A percentile compares a stretch with the other conserved stretches of the same genome.
Evolutionary conservation across 2,113 vertebrate genomes (phyloP).

Genomic region (Propithecus coquereli): DNA sequence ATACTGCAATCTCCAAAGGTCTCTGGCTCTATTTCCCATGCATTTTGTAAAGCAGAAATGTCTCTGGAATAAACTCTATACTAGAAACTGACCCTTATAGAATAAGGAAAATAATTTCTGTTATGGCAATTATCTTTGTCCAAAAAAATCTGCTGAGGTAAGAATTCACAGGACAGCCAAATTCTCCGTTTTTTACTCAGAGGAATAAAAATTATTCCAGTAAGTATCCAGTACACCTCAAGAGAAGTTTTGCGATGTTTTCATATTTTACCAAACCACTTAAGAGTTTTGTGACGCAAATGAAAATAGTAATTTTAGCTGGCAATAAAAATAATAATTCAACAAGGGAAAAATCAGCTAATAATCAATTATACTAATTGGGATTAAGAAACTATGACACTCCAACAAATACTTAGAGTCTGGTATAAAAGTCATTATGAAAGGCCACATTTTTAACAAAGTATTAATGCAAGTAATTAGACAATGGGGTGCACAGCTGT

Average conservation of each 20-base stretch:
- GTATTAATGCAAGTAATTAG: background rate
- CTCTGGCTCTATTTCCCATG: background rate
- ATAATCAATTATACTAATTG: conserved; percentile 62
- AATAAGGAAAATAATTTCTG: background rate
- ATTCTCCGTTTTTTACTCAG: conserved; percentile 38
- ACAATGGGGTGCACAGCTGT: background rate
- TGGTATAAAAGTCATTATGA: background rate
- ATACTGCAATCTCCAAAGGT: background rate
- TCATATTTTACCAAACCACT: conserved; percentile 57
- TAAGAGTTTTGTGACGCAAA: conserved; percentile 58
- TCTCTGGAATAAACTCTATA: background rate
- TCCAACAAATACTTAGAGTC: conserved; percentile 34
- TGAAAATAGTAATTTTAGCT: conserved; percentile 52
- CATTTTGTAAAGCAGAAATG: background rate
- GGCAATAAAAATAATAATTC: conserved; percentile 53
- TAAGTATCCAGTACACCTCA: background rate
- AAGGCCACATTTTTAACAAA: background rate
- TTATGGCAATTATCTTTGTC: conserved; percentile 43
- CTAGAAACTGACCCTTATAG: conserved; percentile 31
- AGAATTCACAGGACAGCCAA: conserved; percentile 54
- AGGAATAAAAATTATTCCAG: conserved; percentile 54
- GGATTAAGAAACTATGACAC: conserved; percentile 9
- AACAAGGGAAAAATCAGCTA: conserved; percentile 60
- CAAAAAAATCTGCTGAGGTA: conserved; percentile 15
- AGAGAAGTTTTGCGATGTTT: conserved; percentile 59